Base-by-base conservation (phyloP, 2,888 invertebrate genomes). In the Orthonychiurus folsomi region DNA sequence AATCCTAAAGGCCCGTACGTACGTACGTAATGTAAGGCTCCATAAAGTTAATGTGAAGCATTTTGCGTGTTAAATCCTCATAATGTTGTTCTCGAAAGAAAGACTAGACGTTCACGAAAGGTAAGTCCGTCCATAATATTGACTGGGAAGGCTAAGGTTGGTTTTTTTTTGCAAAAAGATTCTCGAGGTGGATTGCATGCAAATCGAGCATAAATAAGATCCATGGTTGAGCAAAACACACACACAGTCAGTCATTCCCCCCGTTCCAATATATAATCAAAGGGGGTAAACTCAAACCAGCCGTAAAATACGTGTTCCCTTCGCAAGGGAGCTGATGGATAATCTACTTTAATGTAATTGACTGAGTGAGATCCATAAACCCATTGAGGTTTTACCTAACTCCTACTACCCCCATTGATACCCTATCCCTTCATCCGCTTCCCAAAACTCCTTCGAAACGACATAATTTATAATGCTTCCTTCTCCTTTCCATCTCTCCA, bases 51-150 rank as follows among this genome's bases (percentile, higher is more conserved):
- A 37, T 37, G 37, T 37, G 15, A 15, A 15, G 15, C 37, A 62
- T 63, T 66, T 63, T 59, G 66, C 66, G 66, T 66, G 66, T 58
- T 63, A 63, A 66, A 63, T 66, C 57, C 66, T 55, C 63, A 66
- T 66, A 66, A 66, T 63, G 63, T 66, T 63, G 63, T 61, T 66
- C 59, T 62, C 50, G 56, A 61, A 54, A 57, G 26, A 62, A 61
- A 56, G 55, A 50, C 37, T 59, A 59, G 64, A 53, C 61, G 56
- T 59, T 58, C 20, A 3, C 37, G 48, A 21, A 9, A 37, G 9
- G 37, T 37, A 15, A 9, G 37, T 37, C 9, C 26, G 54, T 26
- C 24, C 59, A 37, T 62, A 48, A 27, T 27, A 1, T 9, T 15
- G 18, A 5, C 56, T 28, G n/a, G n/a, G 26, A 56, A 2, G 12